These are phyloP conservation scores for Nannospalax galili DNA, from an alignment of 2,113 vertebrate genomes.

Conservation along the genomic window DNA sequence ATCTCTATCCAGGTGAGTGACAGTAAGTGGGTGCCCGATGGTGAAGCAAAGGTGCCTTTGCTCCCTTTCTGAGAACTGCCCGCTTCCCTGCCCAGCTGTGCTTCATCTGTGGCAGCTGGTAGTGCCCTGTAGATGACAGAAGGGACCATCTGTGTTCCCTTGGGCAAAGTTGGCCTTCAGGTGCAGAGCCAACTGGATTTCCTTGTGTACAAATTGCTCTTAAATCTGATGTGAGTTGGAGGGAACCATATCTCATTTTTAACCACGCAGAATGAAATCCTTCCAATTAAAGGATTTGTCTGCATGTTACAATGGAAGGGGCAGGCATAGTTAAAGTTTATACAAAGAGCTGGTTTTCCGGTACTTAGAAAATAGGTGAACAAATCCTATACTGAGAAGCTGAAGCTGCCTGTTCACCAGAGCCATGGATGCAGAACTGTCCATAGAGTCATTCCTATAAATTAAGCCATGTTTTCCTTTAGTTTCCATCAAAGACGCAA, in stretches of 20 bases:
- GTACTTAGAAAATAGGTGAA: background rate
- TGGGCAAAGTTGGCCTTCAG: background rate
- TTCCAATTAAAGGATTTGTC: background rate
- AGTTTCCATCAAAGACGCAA: constrained; percentile 23
- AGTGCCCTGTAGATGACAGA: background rate
- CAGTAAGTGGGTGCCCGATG: accelerated
- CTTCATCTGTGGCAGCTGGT: too few relatives aligned
- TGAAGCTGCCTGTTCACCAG: too few relatives aligned
- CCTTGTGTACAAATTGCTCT: background rate
- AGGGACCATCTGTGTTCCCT: background rate
- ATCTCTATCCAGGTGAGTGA: constrained; percentile 76
- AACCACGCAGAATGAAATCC: background rate
- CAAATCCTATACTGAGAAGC: background rate
- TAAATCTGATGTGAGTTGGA: background rate
- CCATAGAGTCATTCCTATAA: too few relatives aligned
- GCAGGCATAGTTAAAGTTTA: background rate
- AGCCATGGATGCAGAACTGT: too few relatives aligned
- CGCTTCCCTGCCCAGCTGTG: background rate
- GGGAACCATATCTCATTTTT: background rate
- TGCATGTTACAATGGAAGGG: background rate
- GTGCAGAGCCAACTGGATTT: background rate
- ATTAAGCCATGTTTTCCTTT: too few relatives aligned
- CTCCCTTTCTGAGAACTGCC: background rate
- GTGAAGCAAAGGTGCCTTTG: background rate
- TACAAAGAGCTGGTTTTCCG: background rate